Conservation (phyloP, 2,888 invertebrate species). For the Xestobium rufovillosum region DNA sequence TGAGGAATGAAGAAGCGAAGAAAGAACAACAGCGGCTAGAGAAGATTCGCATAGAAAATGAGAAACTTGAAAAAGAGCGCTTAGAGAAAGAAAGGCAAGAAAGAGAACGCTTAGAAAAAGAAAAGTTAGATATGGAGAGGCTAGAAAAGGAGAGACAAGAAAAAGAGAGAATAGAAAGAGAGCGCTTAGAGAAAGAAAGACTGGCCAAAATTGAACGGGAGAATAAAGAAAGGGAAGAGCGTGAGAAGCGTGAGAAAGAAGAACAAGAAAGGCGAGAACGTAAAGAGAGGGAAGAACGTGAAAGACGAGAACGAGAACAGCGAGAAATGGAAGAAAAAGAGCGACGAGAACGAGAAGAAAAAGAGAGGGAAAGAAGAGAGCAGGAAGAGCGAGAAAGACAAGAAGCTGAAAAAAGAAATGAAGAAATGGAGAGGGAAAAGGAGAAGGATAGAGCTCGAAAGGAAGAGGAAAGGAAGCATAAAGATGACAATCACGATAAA, state of each 20-base stretch:
- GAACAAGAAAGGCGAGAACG: constrained; percentile 21
- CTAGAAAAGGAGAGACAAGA: constrained; percentile 35
- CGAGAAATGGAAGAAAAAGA: constrained; percentile 19
- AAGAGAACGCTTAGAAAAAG: constrained; percentile 36
- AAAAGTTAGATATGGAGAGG: constrained; percentile 29
- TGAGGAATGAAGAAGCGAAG: constrained; percentile 29
- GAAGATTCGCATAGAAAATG: constrained; percentile 34
- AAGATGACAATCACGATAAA: constrained; percentile 41
- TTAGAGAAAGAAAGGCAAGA: constrained; percentile 40
- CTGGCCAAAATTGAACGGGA: constrained; percentile 37
- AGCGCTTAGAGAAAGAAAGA: constrained; percentile 39
- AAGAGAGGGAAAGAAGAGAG: constrained; percentile 27
- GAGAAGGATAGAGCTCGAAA: constrained; percentile 27
- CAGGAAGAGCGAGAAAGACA: constrained; percentile 34
- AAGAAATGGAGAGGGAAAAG: constrained; percentile 33
- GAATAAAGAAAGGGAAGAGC: constrained; percentile 32
- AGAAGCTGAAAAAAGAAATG: constrained; percentile 39
- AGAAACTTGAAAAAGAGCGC: constrained; percentile 38
- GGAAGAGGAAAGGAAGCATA: constrained; percentile 33
- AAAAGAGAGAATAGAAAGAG: constrained; percentile 43
- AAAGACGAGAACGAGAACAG: constrained; percentile 34
- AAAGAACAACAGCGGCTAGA: constrained; percentile 29
- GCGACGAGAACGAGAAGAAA: constrained; percentile 17
- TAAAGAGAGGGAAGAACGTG: constrained; percentile 36
- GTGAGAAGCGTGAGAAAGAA: constrained; percentile 18